Percentiles rank a stretch among this genome's conserved stretches.
phyloP scores from a whole-genome alignment of 2,113 vertebrate genomes.

The Sylvietta virens region DNA sequence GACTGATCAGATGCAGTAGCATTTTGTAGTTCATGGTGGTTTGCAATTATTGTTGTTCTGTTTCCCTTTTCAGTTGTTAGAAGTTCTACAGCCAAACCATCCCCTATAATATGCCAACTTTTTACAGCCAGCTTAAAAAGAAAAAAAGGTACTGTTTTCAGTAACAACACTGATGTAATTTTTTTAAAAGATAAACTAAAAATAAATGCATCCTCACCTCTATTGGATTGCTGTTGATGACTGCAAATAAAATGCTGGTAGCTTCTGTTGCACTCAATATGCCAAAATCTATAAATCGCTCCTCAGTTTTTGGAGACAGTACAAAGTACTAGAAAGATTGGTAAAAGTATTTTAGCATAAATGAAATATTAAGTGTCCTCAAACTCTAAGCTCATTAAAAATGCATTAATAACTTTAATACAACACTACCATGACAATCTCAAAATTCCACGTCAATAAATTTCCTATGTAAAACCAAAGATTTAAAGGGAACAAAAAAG shows the following conservation, averaged over 20 bases:
- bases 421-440: not conserved
- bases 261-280: conserved; percentile 91
- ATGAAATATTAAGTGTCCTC: not conserved
- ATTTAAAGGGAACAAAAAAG: not conserved
- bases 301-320: conserved; percentile 84
- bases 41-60: conserved; percentile 78
- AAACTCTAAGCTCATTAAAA: not conserved
- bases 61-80: conserved; percentile 89
- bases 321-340: conserved; percentile 82
- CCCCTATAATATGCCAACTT: conserved; percentile 94
- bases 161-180: not conserved
- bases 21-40: conserved; percentile 82
- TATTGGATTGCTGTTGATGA: conserved; percentile 97
- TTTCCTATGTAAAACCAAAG: not conserved
- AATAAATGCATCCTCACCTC: conserved; percentile 76
- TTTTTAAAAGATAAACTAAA: conserved; percentile 1
- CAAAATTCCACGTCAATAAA: not conserved
- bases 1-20: conserved; percentile 79
- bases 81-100: conserved; percentile 91
- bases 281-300: conserved; percentile 91
- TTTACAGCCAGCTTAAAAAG: conserved; percentile 88
- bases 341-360: not conserved
- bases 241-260: conserved; percentile 87
- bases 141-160: conserved; percentile 45
- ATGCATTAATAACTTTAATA: not conserved